Percentiles rank a stretch among this genome's conserved stretches.
Evolutionary conservation across 2,113 vertebrate genomes (phyloP).

Genomic region (Xiphias gladius): DNA sequence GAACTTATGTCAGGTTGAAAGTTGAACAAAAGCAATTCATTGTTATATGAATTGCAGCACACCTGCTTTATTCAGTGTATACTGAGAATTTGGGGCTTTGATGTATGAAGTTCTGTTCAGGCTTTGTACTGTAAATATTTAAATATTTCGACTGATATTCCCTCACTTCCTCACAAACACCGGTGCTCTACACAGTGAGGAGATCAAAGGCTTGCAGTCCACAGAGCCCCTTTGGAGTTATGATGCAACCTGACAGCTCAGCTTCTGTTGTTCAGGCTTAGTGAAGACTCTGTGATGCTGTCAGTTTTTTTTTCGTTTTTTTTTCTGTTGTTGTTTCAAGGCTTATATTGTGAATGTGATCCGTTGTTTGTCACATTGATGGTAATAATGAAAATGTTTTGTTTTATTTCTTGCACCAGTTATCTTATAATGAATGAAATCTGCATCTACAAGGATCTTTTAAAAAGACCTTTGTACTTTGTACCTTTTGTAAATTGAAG

Average conservation of each 20-base stretch:
- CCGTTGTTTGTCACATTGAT: conserved; percentile 14
- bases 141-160: conserved; percentile 70
- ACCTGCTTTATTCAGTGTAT: conserved; percentile 25
- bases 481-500: not conserved
- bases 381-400: not conserved
- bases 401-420: not conserved
- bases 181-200: conserved; percentile 40
- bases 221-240: conserved; percentile 57
- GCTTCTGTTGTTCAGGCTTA: conserved; percentile 67
- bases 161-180: conserved; percentile 34
- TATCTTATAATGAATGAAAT: not conserved
- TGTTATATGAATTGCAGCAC: conserved; percentile 17
- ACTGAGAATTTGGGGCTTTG: conserved; percentile 40
- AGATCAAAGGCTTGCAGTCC: conserved; percentile 73
- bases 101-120: conserved; percentile 46
- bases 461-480: not conserved
- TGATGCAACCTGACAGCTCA: conserved; percentile 74
- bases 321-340: conserved; percentile 38
- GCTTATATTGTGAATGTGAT: conserved; percentile 22
- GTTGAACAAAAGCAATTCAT: conserved; percentile 36
- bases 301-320: conserved; percentile 50
- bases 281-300: conserved; percentile 40
- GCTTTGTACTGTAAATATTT: conserved; percentile 68
- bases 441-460: not conserved
- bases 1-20: not conserved